Conservation (phyloP, 2,888 invertebrate species). For the Amblyjoppa fuscipennis region DNA sequence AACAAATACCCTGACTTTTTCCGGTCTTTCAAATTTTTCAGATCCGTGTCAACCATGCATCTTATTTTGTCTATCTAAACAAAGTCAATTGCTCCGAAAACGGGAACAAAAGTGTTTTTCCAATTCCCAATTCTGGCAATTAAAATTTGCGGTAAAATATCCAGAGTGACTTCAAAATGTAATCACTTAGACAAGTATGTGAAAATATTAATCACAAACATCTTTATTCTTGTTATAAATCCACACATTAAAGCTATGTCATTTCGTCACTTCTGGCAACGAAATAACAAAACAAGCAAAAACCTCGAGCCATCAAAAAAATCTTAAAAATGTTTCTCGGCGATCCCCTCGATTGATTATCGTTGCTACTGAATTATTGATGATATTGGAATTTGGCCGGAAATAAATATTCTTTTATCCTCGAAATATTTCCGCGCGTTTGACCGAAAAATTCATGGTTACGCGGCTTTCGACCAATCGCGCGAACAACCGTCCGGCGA, state of each 20-base stretch:
- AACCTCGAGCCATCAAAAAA: not conserved
- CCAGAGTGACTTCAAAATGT: not conserved
- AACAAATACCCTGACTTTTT: too few species aligned
- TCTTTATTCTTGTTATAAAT: not conserved
- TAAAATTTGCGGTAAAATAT: not conserved
- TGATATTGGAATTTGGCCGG: conserved; percentile 3
- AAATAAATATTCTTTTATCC: conserved; percentile 4
- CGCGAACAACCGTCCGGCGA: conserved; percentile 12
- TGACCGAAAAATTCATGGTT: conserved; percentile 16
- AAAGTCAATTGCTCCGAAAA: too few species aligned
- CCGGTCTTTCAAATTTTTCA: too few species aligned
- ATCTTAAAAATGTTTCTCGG: not conserved
- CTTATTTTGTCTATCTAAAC: not conserved
- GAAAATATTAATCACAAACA: not conserved
- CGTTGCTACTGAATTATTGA: not conserved
- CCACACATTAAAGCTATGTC: not conserved
- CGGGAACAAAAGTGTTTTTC: too few species aligned
- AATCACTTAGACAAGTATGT: not conserved
- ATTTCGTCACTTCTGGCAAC: not conserved
- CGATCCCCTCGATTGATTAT: conserved; percentile 1
- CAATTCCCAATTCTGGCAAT: too few species aligned
- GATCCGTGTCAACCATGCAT: too few species aligned
- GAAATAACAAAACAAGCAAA: not conserved
- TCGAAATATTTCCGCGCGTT: conserved; percentile 1
- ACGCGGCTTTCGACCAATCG: conserved; percentile 26